A percentile compares a stretch with the other conserved stretches of the same genome.
Evolutionary conservation across 2,888 invertebrate species (phyloP).

Genomic region (Odontomyia ornata): DNA sequence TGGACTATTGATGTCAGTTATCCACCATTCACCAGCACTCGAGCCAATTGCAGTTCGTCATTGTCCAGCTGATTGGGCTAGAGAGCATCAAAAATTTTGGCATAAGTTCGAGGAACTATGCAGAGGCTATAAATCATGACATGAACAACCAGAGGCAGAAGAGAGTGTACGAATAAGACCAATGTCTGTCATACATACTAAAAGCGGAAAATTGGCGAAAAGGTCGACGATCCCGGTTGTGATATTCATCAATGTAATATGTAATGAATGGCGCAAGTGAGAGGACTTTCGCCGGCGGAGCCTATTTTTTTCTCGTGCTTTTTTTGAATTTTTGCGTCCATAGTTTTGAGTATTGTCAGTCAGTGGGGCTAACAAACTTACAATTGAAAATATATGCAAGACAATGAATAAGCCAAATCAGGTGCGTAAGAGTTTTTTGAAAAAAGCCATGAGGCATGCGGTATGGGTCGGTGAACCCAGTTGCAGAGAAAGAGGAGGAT

Average conservation of each 20-base stretch:
- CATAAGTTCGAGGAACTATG: constrained; percentile 12
- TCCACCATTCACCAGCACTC: too few relatives aligned
- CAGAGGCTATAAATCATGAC: background rate
- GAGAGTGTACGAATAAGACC: too few relatives aligned
- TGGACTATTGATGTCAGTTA: background rate
- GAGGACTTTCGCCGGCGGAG: constrained; percentile 16
- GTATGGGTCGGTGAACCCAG: too few relatives aligned
- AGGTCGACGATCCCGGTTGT: constrained; percentile 22
- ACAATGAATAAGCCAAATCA: background rate
- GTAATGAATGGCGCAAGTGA: constrained; percentile 18
- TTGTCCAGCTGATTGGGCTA: background rate
- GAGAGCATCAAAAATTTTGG: background rate
- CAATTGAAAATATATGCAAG: background rate
- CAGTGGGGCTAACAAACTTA: too few relatives aligned
- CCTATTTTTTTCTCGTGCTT: background rate
- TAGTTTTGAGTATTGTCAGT: too few relatives aligned
- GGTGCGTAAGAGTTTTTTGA: background rate
- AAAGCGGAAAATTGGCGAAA: background rate
- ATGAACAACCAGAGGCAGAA: too few relatives aligned
- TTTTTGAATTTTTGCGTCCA: background rate
- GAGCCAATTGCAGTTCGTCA: too few relatives aligned
- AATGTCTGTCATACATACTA: too few relatives aligned
- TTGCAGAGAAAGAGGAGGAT: too few relatives aligned
- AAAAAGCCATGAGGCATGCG: too few relatives aligned
- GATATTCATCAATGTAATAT: background rate